These are phyloP conservation scores for Caiman crocodilus DNA, from an alignment of 2,797 vertebrate genomes.

Conservation along the genomic window DNA sequence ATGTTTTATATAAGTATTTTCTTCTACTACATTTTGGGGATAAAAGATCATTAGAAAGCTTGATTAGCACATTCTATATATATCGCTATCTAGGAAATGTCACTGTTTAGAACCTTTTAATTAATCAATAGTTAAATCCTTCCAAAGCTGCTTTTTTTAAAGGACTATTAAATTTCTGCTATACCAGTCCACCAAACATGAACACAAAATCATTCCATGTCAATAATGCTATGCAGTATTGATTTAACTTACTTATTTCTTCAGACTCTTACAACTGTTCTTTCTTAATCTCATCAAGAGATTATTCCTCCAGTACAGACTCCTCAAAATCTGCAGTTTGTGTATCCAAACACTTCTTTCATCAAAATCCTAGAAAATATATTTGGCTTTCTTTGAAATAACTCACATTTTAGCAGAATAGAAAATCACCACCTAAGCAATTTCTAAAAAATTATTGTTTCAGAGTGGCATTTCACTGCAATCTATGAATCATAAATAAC, in stretches of 20 bases:
- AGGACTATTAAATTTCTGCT: not conserved
- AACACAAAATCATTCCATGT: not conserved
- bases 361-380: constrained; percentile 12
- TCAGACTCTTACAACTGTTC: not conserved
- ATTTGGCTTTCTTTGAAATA: not conserved
- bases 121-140: not conserved
- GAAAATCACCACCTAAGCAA: rapidly evolving
- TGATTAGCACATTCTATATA: not conserved
- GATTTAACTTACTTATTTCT: not conserved
- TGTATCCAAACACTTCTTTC: not conserved
- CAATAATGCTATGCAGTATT: not conserved
- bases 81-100: not conserved
- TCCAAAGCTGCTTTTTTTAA: not conserved
- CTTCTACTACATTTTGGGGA: not conserved
- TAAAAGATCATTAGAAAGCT: not conserved
- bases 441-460: not conserved
- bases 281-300: not conserved
- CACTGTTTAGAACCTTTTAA: not conserved
- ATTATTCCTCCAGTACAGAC: not conserved
- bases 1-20: not conserved
- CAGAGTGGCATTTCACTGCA: not conserved
- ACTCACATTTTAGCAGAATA: not conserved
- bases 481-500: not conserved
- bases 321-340: constrained; percentile 3
- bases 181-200: not conserved